Percentiles rank a stretch among this genome's conserved stretches.
Evolutionary conservation across 1,140 invertebrate genomes (phyloP).

Genomic region (Listronotus bonariensis): DNA sequence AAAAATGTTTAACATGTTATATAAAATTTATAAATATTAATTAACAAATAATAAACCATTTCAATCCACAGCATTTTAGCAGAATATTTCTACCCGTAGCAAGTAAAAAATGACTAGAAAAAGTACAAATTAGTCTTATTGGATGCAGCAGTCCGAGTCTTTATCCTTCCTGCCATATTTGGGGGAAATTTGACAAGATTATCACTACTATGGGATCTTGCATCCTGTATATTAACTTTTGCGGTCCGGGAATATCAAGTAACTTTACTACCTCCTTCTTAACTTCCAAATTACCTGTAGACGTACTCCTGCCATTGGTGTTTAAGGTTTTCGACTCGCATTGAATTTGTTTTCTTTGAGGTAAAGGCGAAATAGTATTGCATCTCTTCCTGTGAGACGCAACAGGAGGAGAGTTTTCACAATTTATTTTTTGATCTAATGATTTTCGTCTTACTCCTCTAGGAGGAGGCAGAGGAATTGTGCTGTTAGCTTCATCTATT

Average conservation of each 20-base stretch:
- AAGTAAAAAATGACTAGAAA: constrained; percentile 39
- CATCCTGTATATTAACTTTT: constrained; percentile 21
- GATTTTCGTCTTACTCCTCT: constrained; percentile 41
- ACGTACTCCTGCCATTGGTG: constrained; percentile 26
- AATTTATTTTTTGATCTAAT: constrained; percentile 20
- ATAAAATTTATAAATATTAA: constrained; percentile 11
- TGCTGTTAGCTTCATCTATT: constrained; percentile 1
- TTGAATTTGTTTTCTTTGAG: constrained; percentile 22
- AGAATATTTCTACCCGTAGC: constrained; percentile 42
- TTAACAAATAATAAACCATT: constrained; percentile 20
- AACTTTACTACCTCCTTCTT: constrained; percentile 40
- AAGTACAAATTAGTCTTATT: constrained; percentile 36
- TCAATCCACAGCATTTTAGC: constrained; percentile 32
- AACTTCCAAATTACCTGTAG: constrained; percentile 28
- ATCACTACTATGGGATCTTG: constrained; percentile 18
- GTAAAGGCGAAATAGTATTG: constrained; percentile 36
- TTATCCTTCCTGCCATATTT: constrained; percentile 36
- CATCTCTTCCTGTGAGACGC: constrained; percentile 38
- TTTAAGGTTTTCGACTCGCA: constrained; percentile 4
- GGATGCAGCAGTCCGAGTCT: constrained; percentile 48
- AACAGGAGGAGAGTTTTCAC: constrained; percentile 31
- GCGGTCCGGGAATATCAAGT: constrained; percentile 36
- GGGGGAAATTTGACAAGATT: constrained; percentile 27
- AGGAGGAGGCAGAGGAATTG: constrained; percentile 29
- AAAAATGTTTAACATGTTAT: not conserved